A percentile compares a stretch with the other conserved stretches of the same genome.
Conservation (phyloP, 2,113 vertebrate genomes). For the Pteruthius melanotis region DNA sequence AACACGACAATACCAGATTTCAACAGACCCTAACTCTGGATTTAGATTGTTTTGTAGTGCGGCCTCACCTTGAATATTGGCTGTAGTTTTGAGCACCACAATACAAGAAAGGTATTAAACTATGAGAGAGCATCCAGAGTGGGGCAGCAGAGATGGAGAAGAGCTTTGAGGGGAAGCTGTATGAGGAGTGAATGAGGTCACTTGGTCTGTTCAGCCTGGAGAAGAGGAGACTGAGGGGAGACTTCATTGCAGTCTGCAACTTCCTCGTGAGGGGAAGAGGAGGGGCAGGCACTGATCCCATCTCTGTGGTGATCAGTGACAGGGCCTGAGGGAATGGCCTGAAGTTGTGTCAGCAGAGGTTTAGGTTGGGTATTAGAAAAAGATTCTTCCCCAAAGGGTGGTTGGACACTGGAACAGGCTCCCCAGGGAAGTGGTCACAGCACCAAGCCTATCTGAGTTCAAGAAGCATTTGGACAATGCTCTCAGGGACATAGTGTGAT, state of each 20-base stretch:
- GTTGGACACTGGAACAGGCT: not conserved
- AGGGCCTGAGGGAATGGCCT: not conserved
- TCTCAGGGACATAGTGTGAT: accelerated
- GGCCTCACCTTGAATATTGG: not conserved
- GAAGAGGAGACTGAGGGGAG: not conserved
- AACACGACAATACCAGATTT: not conserved
- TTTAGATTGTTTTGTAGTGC: not conserved
- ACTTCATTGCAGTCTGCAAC: not conserved
- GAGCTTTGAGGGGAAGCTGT: not conserved
- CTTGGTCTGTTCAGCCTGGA: not conserved
- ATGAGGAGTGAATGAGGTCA: too few relatives aligned
- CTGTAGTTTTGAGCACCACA: not conserved
- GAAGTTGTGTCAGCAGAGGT: too few relatives aligned
- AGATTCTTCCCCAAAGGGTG: not conserved
- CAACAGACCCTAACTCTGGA: not conserved
- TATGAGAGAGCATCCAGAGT: not conserved
- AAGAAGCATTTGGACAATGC: not conserved
- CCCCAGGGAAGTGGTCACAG: too few relatives aligned
- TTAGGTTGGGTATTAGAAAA: not conserved
- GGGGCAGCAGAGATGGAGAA: not conserved
- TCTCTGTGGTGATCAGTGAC: not conserved
- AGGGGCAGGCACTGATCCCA: not conserved
- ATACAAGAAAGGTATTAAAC: not conserved
- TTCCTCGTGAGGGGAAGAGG: not conserved
- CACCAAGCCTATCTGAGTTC: not conserved